Evolutionary conservation across 2,113 vertebrate genomes (phyloP).

Genomic region (Chrysochloris asiatica): DNA sequence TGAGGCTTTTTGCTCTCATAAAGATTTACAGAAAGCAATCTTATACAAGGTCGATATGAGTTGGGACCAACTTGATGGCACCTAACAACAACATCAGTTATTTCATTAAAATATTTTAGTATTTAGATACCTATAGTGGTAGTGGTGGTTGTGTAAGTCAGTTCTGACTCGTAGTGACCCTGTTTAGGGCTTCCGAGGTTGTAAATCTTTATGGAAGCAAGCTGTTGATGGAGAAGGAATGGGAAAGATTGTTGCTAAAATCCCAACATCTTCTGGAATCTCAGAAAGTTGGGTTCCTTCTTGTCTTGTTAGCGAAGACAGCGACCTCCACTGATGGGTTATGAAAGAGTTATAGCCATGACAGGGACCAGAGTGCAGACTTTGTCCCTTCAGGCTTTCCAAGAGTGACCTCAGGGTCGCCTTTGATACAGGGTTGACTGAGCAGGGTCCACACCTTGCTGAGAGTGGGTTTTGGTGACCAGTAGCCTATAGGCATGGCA

Average conservation of each 20-base stretch:
- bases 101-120: too few relatives aligned
- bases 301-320: background rate
- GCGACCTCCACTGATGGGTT: background rate
- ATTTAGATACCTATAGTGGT: too few relatives aligned
- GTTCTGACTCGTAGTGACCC: too few relatives aligned
- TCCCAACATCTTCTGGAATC: background rate
- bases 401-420: background rate
- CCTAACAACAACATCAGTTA: too few relatives aligned
- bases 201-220: background rate
- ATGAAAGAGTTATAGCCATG: background rate
- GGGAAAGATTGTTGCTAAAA: background rate
- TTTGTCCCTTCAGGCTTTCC: background rate
- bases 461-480: background rate
- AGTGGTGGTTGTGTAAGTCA: too few relatives aligned
- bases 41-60: too few relatives aligned
- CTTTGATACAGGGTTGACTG: background rate
- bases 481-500: background rate
- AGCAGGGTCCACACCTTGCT: background rate
- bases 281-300: background rate
- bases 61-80: too few relatives aligned
- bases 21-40: too few relatives aligned
- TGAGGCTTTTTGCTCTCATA: too few relatives aligned
- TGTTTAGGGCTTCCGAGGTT: too few relatives aligned
- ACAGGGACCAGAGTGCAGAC: background rate
- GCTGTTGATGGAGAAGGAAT: background rate